A percentile compares a stretch with the other conserved stretches of the same genome.
Conservation (phyloP, 2,797 vertebrate genomes). For the Dicrostonyx torquatus region DNA sequence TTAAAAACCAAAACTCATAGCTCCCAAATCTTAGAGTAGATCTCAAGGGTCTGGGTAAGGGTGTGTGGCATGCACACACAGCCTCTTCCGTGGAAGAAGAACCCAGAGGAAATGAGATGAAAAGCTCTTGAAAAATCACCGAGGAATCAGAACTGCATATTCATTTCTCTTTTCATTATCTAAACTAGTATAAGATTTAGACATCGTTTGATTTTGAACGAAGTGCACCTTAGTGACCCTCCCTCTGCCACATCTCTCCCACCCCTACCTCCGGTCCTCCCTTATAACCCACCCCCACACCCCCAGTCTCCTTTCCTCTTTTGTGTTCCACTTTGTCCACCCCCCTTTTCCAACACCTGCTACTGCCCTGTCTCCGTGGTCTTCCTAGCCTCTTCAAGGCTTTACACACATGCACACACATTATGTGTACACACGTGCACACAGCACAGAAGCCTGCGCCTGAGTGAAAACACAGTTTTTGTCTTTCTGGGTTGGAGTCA, state of each 20-base stretch:
- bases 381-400: neutral
- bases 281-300: neutral
- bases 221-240: neutral
- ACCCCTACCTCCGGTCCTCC: neutral
- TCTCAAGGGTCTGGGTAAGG: neutral
- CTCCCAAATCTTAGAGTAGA: neutral
- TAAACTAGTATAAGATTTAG: neutral
- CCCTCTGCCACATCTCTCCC: neutral
- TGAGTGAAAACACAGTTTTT: neutral
- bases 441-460: neutral
- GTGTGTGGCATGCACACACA: accelerated
- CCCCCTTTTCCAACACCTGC: neutral
- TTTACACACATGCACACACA: too few relatives aligned
- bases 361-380: neutral
- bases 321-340: too few relatives aligned
- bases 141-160: neutral
- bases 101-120: neutral
- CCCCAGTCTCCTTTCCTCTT: neutral
- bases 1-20: neutral
- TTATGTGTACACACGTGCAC: neutral
- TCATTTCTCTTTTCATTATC: neutral
- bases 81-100: neutral
- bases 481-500: neutral
- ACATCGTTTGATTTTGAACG: neutral
- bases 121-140: neutral